Base-by-base conservation (phyloP, 2,113 vertebrate species). In the Nanorana parkeri region DNA sequence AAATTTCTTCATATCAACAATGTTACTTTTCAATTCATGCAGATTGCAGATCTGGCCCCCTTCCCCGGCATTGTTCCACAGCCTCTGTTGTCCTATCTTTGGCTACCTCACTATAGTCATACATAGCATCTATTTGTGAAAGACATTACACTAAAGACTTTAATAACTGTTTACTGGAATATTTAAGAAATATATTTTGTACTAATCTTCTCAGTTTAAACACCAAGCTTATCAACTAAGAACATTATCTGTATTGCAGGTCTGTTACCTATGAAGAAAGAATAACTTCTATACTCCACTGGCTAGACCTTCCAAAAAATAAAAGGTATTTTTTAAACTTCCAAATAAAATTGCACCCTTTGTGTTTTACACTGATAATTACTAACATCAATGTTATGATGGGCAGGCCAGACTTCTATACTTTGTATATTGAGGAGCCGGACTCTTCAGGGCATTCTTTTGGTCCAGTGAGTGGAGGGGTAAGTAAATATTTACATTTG, bases 341-440 rank as follows among this genome's bases (percentile, higher is more conserved):
- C 4, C 19, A 20, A 21, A 28, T 52, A 58, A 26, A 19, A 16
- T 23, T 36, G n/a, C 17, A 19, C 20, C 1, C 17, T 20, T 4
- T 78, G 21, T 8, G 55, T 55, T 67, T 3, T 29, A 6, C 32
- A 47, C 8, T 76, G 74, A 13, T 61, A 41, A n/a, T 1, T 56
- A 55, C 15, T 19, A 47, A 63, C n/a, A 26, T 41, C 74, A 8
- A 80, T 24, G 32, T 83, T 85, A 78, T 89, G 63, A 15, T 79
- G 85, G 87, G 61, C 81, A 99, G 98, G 87, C 96, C 97, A 17
- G 88, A 93, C 89, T 93, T 99, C 84, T 96, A 94, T 77, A 97
- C 96, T 63, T 69, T 99, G 32, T 99, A 99, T 84, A 85, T 99
- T 68, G 95, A 98, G 1, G 89, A 99, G 78, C 98, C 98, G 8